A percentile compares a stretch with the other conserved stretches of the same genome.
These are phyloP conservation scores for Eulemur coronatus DNA, from an alignment of 2,797 vertebrate genomes.

Conservation along the genomic window DNA sequence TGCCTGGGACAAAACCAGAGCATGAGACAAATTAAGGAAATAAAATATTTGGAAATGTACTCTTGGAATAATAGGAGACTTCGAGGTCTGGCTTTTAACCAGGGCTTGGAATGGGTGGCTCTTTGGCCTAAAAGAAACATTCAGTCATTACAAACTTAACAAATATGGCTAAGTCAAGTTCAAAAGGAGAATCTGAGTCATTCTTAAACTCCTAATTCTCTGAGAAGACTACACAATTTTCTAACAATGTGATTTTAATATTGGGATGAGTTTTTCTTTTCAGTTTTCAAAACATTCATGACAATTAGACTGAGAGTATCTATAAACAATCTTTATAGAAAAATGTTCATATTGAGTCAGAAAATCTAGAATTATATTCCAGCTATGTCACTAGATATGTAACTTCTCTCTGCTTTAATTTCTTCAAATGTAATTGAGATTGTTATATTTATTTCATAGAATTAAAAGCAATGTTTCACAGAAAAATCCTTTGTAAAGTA, in stretches of 20 bases:
- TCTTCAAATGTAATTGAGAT: neutral
- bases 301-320: conserved; percentile 39
- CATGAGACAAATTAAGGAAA: conserved; percentile 84
- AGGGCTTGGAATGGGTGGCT: conserved; percentile 80
- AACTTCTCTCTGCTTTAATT: neutral
- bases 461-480: neutral
- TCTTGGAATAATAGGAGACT: conserved; percentile 83
- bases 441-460: neutral
- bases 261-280: neutral
- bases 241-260: conserved; percentile 57
- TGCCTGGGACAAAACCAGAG: conserved; percentile 81
- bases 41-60: conserved; percentile 85
- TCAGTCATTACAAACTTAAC: conserved; percentile 75
- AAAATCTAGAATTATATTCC: neutral
- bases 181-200: conserved; percentile 62
- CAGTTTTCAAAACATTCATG: conserved; percentile 36
- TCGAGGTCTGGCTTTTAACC: conserved; percentile 79
- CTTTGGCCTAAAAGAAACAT: conserved; percentile 77
- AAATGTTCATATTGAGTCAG: neutral
- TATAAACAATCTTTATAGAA: neutral
- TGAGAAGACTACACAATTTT: conserved; percentile 46
- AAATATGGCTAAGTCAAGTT: conserved; percentile 64
- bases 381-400: neutral
- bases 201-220: conserved; percentile 58
- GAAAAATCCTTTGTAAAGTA: neutral